Conservation (phyloP, 2,113 vertebrate species). For the Nycticryphes semicollaris region DNA sequence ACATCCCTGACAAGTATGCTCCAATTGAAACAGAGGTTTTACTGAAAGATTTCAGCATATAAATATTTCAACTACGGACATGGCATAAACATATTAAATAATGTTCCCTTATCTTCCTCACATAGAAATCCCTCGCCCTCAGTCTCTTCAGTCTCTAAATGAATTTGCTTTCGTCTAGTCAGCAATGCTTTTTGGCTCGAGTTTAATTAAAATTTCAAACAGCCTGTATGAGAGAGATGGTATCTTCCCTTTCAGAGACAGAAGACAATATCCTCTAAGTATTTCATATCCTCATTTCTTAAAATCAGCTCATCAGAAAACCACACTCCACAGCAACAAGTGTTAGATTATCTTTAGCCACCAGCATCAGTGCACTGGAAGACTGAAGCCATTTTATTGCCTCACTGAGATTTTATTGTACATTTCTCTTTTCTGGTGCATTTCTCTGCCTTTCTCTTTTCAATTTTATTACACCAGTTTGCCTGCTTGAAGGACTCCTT, state of each 20-base stretch:
- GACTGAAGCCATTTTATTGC: slow-evolving; percentile 24
- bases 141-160: neutral
- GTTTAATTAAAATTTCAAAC: slow-evolving; percentile 68
- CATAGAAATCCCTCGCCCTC: neutral
- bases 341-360: slow-evolving; percentile 60
- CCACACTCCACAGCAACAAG: slow-evolving; percentile 59
- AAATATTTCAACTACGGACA: neutral
- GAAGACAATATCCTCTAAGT: slow-evolving; percentile 68
- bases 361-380: neutral
- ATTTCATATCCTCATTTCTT: slow-evolving; percentile 63
- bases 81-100: slow-evolving; percentile 26
- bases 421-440: neutral
- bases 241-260: slow-evolving; percentile 58
- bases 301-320: slow-evolving; percentile 68
- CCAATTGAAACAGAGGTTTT: neutral
- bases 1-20: neutral
- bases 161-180: slow-evolving; percentile 44
- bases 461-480: neutral
- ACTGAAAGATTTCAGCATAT: neutral
- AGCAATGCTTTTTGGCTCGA: slow-evolving; percentile 37
- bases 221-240: slow-evolving; percentile 37
- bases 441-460: neutral
- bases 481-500: neutral
- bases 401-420: neutral
- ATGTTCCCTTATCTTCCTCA: slow-evolving; percentile 40